Evolutionary conservation across 2,888 invertebrate species (phyloP), one percentile per base, ranked within the genome.

Genomic region (Blera fallax): DNA sequence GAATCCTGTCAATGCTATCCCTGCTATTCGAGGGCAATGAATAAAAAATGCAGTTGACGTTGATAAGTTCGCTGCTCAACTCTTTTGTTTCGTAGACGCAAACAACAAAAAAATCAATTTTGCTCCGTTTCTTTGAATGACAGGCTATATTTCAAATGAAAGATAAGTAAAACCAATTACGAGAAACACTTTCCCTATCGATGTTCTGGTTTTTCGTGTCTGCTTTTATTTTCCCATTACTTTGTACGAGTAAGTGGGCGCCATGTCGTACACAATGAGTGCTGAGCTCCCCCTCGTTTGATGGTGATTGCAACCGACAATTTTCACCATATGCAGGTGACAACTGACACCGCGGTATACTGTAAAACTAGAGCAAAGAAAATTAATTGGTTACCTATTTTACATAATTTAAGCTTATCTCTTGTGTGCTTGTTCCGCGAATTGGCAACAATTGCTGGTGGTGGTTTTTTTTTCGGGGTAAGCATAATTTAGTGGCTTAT

Each of bases 351-450:
- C 54, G 29, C 11, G 21, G 18, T 65, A 40, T n/a, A 14, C n/a
- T 18, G 2, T 43, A 76, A 90, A 90, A 90, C 89, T 91, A 88
- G 91, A 91, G 90, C 91, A 90, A 88, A 90, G 91, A 91, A 91
- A 91, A 91, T 89, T 90, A 90, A 91, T 91, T 91, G 88, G 84
- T 88, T 89, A 88, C 88, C 89, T 88, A 88, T 89, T 91, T 90
- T 91, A 89, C 90, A 91, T 91, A 91, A 91, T 90, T 89, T 88
- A 54, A 81, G 87, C 87, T 87, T 88, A 87, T 87, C 87, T 58
- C 45, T 48, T 52, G 62, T 74, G 40, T 32, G 56, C 74, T 83
- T 60, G 78, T 24, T 87, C 58, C 54, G 37, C 73, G 62, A 78
- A 78, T 78, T 84, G 79, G 34, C 56, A 74, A 56, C 64, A 65